phyloP scores from a whole-genome alignment of 35 echinoderm and acorn worm genomes.

The Ptychodera flava region DNA sequence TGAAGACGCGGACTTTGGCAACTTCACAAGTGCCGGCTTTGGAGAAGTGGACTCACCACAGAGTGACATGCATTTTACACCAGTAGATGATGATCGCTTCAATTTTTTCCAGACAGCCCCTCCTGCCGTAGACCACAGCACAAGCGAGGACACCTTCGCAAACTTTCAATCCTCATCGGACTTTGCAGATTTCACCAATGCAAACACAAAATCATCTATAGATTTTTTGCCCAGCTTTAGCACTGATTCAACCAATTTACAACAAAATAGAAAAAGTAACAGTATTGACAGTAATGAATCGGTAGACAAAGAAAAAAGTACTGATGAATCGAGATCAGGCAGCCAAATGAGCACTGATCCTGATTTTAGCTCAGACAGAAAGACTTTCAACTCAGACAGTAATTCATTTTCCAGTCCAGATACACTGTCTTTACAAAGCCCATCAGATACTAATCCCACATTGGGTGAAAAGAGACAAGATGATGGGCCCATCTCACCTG shows the following conservation, averaged over 20 bases:
- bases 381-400: neutral
- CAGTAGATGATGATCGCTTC: neutral
- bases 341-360: neutral
- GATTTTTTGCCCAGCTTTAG: neutral
- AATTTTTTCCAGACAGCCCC: neutral
- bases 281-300: neutral
- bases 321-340: neutral
- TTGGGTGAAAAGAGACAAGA: neutral
- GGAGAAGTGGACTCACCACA: neutral
- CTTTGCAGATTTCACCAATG: neutral
- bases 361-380: neutral
- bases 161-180: neutral
- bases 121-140: neutral
- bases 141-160: neutral
- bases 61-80: neutral
- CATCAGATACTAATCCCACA: neutral
- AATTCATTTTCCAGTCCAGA: neutral
- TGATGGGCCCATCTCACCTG: neutral
- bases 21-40: neutral
- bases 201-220: neutral
- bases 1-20: neutral
- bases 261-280: neutral
- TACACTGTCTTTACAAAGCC: neutral
- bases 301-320: neutral
- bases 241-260: neutral